Evolutionary conservation across 2,888 invertebrate species (phyloP).

Genomic region (Scotopteryx bipunctaria): DNA sequence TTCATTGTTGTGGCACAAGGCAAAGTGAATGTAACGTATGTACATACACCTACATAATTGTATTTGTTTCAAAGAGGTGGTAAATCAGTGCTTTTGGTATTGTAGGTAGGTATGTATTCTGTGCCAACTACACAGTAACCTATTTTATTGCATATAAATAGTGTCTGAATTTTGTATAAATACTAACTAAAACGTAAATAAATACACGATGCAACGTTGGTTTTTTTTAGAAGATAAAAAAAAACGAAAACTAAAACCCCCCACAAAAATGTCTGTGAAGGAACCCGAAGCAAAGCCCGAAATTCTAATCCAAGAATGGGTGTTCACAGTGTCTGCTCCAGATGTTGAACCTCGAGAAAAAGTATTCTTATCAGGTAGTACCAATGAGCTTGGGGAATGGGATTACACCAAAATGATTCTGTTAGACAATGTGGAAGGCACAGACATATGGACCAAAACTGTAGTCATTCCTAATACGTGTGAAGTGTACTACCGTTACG

Average conservation of each 20-base stretch:
- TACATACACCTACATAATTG: too few species aligned
- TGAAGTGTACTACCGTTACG: conserved; percentile 89
- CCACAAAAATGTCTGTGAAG: conserved; percentile 57
- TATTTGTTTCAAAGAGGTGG: too few species aligned
- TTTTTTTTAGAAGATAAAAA: conserved; percentile 84
- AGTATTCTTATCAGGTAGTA: conserved; percentile 88
- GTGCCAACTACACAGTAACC: too few species aligned
- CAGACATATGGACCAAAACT: conserved; percentile 85
- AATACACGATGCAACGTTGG: conserved; percentile 84
- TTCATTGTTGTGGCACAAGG: too few species aligned
- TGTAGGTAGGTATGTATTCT: too few species aligned
- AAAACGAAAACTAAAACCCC: conserved; percentile 52
- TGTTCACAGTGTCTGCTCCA: conserved; percentile 75
- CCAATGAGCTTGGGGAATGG: conserved; percentile 88
- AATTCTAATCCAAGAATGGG: conserved; percentile 62
- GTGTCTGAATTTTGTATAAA: neutral
- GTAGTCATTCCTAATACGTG: conserved; percentile 86
- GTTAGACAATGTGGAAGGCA: conserved; percentile 72
- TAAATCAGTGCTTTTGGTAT: too few species aligned
- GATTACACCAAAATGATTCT: conserved; percentile 83
- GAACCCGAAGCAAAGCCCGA: conserved; percentile 46
- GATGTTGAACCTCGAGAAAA: conserved; percentile 84
- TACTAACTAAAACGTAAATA: neutral
- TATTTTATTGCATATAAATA: neutral
- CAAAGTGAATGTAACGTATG: too few species aligned